phyloP scores from a whole-genome alignment of 2,888 invertebrate genomes.

The Perizoma flavofasciatum region DNA sequence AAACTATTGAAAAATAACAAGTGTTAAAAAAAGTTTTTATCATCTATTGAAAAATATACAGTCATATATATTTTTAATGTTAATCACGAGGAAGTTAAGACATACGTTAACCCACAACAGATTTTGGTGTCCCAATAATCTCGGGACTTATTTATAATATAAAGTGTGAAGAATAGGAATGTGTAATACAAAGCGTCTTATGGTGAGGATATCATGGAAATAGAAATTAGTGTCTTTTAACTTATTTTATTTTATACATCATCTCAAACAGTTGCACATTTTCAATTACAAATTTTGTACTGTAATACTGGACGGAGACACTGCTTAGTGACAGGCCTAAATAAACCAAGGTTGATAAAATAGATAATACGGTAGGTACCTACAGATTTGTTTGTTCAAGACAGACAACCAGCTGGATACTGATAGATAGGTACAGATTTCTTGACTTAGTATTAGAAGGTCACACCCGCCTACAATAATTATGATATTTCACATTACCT shows the following conservation, averaged over 20 bases:
- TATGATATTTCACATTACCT: conserved; percentile 22
- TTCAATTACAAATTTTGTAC: conserved; percentile 25
- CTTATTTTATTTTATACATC: conserved; percentile 23
- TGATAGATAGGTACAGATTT: conserved; percentile 15
- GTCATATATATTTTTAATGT: background rate
- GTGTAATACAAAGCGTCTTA: background rate
- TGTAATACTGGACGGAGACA: conserved; percentile 3
- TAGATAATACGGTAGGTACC: conserved; percentile 61
- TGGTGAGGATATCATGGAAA: conserved; percentile 63
- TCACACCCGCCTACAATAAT: conserved; percentile 30
- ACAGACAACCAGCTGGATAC: conserved; percentile 28
- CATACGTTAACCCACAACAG: background rate
- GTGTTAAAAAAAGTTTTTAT: too few relatives aligned
- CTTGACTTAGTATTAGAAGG: conserved; percentile 2
- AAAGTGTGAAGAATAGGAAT: too few relatives aligned
- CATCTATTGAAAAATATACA: background rate
- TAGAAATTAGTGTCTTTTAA: conserved; percentile 55
- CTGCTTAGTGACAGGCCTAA: conserved; percentile 53
- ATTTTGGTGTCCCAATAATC: background rate
- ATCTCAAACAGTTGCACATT: conserved; percentile 22
- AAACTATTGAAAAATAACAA: background rate
- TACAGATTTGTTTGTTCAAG: conserved; percentile 51
- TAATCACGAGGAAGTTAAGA: background rate
- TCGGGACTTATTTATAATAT: background rate
- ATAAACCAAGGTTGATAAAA: conserved; percentile 70